Evolutionary conservation across 2,113 vertebrate species (phyloP), one percentile per base, ranked within the genome.

Genomic region (Pseudolaguvia tuberculata): DNA sequence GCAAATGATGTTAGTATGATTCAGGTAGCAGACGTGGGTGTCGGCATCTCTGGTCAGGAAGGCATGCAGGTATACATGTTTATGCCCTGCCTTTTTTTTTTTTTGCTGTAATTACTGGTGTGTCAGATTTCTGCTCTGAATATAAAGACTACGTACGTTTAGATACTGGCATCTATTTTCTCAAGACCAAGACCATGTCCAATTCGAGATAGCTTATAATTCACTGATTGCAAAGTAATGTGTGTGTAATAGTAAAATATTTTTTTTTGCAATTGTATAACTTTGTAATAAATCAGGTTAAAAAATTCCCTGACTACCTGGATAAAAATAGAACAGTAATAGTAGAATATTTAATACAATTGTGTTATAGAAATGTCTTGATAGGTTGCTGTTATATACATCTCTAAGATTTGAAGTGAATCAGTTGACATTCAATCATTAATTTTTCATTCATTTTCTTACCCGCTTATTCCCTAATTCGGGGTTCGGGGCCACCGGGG

Each of bases 1-100:
- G 93, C 93, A 78, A 95, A 95, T 69, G 93, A 95, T 39, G 93
- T 95, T 50, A 93, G 93, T 69, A 95, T 95, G 93, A 94, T 95
- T 79, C 93, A 94, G 45, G 85, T 92, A 72, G 93, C 93, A 72
- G 89, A 95, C 70, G 83, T 81, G 18, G 93, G 93, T 35, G 84
- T 95, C 56, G 93, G 93, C 21, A 91, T 95, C 80, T 92, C 88
- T 0, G 93, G 93, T 57, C 92, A 94, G 85, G 93, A 95, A 86
- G 93, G 93, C 85, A 93, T 95, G 93, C 93, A 95, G 91, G 93
- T 95, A 87, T 15, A n/a, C 21, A 55, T 66, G 13, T 29, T 66
- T 13, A 7, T 15, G 14, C 18, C 29, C 42, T n/a, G 35, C 20
- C 27, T 25, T 67, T 47, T 13, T 56, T 2, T n/a, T 25, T 21